Evolutionary conservation across 2,113 vertebrate genomes (phyloP), one percentile per base, ranked within the genome.

Genomic region (Danionella cerebrum): DNA sequence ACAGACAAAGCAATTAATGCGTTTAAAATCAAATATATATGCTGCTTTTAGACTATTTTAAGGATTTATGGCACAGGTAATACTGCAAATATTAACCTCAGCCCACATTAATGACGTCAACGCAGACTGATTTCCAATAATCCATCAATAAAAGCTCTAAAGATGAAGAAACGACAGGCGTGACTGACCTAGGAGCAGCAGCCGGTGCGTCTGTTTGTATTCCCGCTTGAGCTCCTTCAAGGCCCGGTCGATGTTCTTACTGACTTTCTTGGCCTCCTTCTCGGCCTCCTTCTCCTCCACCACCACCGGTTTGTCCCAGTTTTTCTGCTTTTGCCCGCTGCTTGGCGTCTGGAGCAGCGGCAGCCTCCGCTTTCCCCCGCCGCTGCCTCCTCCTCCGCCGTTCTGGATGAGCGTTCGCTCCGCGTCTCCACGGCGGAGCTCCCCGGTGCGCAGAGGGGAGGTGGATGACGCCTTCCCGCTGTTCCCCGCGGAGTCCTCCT

Each of bases 171-270:
- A 16, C 16, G 39, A 16, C 41, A n/a, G 19, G 59, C 42, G 12
- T 64, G 42, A 48, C 59, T 13, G 25, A 95, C 95, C 95, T 54
- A 97, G 87, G 71, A 96, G 88, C 69, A 96, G 91, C 79, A 97
- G 90, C 73, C 94, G 89, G 79, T 96, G 95, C 2, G 94, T 95
- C 82, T 91, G 93, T 81, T 92, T 94, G 72, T 94, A 93, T 80
- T 98, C 94, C 72, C 91, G 87, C 77, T 92, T 93, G 63, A 95
- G 92, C 81, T 93, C 91, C 77, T 92, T 93, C 25, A 97, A 90
- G 74, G 82, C 85, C 74, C 89, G 83, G 90, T 96, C 95, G 79
- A 96, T 96, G 72, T 80, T 89, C 78, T 91, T 91, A 81, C 94
- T 98, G 78, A 95, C 90, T 88, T 89, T 94, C 80, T 87, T 90